Evolutionary conservation across 2,113 vertebrate genomes (phyloP).

Genomic region (Amphiprion percula): DNA sequence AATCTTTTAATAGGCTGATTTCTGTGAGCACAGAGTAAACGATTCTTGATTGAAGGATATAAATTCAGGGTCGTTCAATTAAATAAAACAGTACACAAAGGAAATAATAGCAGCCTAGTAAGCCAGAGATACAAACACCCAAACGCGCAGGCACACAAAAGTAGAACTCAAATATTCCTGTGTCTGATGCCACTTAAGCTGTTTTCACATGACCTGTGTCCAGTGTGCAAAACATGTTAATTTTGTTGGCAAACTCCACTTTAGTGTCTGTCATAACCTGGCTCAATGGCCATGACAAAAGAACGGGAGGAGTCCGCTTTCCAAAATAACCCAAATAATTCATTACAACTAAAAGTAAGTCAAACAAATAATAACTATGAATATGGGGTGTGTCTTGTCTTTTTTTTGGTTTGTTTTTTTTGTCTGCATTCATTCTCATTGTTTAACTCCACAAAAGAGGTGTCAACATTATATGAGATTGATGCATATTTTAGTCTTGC

Average conservation of each 20-base stretch:
- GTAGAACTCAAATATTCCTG: neutral
- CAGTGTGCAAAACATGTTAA: neutral
- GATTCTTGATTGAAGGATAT: conserved; percentile 32
- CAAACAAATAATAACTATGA: too few species aligned
- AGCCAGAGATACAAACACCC: neutral
- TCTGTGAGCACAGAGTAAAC: conserved; percentile 16
- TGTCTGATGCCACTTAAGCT: neutral
- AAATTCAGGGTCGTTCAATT: conserved; percentile 1
- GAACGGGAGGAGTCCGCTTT: too few species aligned
- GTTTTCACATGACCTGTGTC: neutral
- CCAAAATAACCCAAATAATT: too few species aligned
- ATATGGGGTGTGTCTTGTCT: too few species aligned
- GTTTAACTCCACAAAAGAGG: too few species aligned
- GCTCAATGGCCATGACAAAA: too few species aligned
- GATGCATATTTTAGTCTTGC: too few species aligned
- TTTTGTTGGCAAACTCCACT: neutral
- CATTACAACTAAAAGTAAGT: too few species aligned
- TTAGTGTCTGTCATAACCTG: neutral
- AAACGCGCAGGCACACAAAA: neutral
- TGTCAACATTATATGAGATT: too few species aligned
- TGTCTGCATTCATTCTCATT: too few species aligned
- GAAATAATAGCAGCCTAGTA: conserved; percentile 12
- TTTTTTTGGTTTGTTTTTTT: too few species aligned
- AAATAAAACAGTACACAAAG: conserved; percentile 12
- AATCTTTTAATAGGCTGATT: conserved; percentile 17